Evolutionary conservation across 2,113 vertebrate genomes (phyloP), one percentile per base, ranked within the genome.

Genomic region (Budorcas taxicolor): DNA sequence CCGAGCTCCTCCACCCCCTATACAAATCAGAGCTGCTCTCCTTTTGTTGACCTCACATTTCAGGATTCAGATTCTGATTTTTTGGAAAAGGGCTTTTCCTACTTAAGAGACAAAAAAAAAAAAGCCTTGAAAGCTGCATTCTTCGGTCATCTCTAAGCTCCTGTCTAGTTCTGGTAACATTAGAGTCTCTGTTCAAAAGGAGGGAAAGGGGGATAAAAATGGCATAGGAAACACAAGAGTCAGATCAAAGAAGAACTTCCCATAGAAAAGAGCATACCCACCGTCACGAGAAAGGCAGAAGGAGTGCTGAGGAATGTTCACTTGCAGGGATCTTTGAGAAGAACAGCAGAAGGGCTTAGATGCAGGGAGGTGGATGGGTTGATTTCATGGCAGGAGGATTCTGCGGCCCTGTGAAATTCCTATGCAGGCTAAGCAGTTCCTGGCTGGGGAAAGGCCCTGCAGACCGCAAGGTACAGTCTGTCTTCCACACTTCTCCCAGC

Each of bases 371-470:
- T 1, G 1, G 76, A 14, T 16, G 74, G 40, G 36, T 5, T 15
- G 50, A 62, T 40, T 31, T 58, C 55, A 4, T 0, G 17, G 36
- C 53, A 13, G 17, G 53, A 93, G 85, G 83, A 33, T 92, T 57
- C 90, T 67, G 74, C 0, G 0, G 15, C 27, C 60, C 92, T 85
- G 95, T 60, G 97, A 95, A 97, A 97, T 97, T 97, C 71, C 93
- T 91, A 3, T 0, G 0, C 6, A 67, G 62, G 83, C 91, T 33
- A 88, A 95, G 91, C 94, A 93, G 90, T 87, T 97, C 91, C 95
- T 94, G 43, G 58, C 53, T 3, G 23, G 89, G 93, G 97, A 91
- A 94, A 95, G 93, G 96, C 89, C 50, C 88, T 89, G 55, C 71
- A 19, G 36, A 33, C 58, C 25, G 10, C 87, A 87, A 60, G 60